Percentiles rank a stretch among this genome's conserved stretches.
Evolutionary conservation across 1,140 invertebrate species (phyloP).

Genomic region (Latrodectus geometricus): DNA sequence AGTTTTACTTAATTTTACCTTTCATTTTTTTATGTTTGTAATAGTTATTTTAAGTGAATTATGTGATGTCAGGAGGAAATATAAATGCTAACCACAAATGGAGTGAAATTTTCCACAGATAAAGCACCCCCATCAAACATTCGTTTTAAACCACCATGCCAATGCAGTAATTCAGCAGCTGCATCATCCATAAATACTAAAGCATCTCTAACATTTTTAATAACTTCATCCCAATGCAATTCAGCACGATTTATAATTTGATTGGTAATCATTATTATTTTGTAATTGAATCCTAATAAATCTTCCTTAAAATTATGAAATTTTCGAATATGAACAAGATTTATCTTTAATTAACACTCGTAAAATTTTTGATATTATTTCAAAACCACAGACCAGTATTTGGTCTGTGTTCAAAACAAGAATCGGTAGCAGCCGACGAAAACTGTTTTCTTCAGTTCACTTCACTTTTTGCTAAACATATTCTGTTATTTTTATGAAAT

Average conservation of each 20-base stretch:
- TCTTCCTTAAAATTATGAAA: neutral
- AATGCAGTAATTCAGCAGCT: conserved; percentile 75
- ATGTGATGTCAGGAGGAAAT: no score
- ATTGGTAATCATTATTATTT: conserved; percentile 4
- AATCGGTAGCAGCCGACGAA: no score
- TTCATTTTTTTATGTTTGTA: no score
- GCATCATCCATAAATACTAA: conserved; percentile 75
- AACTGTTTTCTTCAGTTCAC: no score
- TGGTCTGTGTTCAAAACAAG: no score
- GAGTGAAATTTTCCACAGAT: conserved; percentile 74
- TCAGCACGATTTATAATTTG: conserved; percentile 25
- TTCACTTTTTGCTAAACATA: no score
- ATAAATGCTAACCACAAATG: conserved; percentile 73
- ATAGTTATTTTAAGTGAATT: no score
- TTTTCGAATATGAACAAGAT: neutral
- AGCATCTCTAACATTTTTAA: conserved; percentile 73
- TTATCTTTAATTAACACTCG: neutral
- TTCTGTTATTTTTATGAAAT: no score
- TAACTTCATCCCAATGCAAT: conserved; percentile 72
- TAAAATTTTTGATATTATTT: no score
- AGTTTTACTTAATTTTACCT: no score
- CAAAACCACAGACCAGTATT: no score
- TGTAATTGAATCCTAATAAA: neutral
- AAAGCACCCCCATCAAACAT: conserved; percentile 72
- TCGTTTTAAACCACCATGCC: conserved; percentile 74